These are phyloP conservation scores for Heterodera carotae DNA, from an alignment of 1,140 invertebrate genomes.

Conservation along the genomic window DNA sequence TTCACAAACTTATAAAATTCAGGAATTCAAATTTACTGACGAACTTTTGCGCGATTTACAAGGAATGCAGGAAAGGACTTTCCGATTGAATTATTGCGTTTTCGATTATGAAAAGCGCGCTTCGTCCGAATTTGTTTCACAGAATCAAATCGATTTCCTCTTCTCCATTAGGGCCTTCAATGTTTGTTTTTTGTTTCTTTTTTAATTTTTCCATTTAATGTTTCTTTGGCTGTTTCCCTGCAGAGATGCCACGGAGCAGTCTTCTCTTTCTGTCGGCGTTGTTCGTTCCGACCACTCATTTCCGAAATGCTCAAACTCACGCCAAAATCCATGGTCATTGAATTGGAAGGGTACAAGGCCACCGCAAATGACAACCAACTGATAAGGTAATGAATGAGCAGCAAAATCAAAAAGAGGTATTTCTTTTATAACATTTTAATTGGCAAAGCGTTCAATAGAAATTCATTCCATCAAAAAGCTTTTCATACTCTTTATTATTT, in stretches of 20 bases:
- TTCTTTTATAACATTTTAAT: no score
- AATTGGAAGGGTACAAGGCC: slow-evolving; percentile 27
- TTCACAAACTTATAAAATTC: slow-evolving; percentile 12
- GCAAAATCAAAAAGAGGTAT: no score
- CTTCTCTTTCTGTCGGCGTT: slow-evolving; percentile 17
- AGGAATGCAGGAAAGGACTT: slow-evolving; percentile 14
- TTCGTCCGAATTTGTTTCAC: neutral
- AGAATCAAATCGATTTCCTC: neutral
- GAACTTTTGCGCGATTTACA: slow-evolving; percentile 28
- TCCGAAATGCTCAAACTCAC: slow-evolving; percentile 10
- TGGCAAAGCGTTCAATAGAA: no score
- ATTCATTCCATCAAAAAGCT: no score
- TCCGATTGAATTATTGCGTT: slow-evolving; percentile 23
- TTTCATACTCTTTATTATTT: no score
- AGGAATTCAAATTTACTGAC: slow-evolving; percentile 22
- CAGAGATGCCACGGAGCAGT: slow-evolving; percentile 24
- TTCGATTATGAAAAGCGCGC: slow-evolving; percentile 20
- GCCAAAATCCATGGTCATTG: slow-evolving; percentile 26
- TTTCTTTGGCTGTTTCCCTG: neutral
- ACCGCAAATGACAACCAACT: slow-evolving; percentile 13
- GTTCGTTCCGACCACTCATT: slow-evolving; percentile 23
- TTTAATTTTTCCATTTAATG: no score
- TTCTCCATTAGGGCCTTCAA: neutral
- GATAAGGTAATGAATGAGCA: slow-evolving; percentile 1
- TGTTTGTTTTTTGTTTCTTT: neutral